phyloP scores from a whole-genome alignment of 2,888 invertebrate genomes.

The Tridacna gigas region DNA sequence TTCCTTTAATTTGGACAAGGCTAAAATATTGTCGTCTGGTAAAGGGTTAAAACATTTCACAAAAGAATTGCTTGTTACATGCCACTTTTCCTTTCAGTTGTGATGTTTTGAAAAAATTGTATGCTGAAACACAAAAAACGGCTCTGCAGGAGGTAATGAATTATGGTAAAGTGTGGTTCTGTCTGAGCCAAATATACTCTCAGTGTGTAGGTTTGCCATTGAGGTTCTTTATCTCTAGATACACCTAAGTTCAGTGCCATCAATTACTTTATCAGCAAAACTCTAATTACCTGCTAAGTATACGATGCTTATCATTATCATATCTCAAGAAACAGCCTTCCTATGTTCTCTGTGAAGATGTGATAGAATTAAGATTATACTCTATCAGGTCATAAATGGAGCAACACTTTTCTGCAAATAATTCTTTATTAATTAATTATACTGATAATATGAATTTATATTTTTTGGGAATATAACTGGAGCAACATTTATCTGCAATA shows the following conservation, averaged over 20 bases:
- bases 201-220: constrained; percentile 17
- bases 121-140: too few species aligned
- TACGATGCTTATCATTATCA: constrained; percentile 37
- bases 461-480: too few species aligned
- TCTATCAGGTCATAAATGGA: constrained; percentile 25
- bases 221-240: constrained; percentile 5
- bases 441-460: too few species aligned
- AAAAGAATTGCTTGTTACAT: too few species aligned
- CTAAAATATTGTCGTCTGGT: too few species aligned
- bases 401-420: constrained; percentile 6
- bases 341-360: constrained; percentile 13
- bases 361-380: constrained; percentile 15
- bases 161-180: not conserved
- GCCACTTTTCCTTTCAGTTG: too few species aligned
- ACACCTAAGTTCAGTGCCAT: constrained; percentile 30
- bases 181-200: constrained; percentile 18
- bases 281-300: constrained; percentile 46
- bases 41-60: too few species aligned
- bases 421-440: too few species aligned
- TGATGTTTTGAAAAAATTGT: too few species aligned
- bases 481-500: too few species aligned
- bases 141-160: too few species aligned
- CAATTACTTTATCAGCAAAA: constrained; percentile 52
- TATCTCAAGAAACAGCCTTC: constrained; percentile 26
- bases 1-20: too few species aligned